Conservation (phyloP, 2,113 vertebrate species). For the Plectropomus leopardus region DNA sequence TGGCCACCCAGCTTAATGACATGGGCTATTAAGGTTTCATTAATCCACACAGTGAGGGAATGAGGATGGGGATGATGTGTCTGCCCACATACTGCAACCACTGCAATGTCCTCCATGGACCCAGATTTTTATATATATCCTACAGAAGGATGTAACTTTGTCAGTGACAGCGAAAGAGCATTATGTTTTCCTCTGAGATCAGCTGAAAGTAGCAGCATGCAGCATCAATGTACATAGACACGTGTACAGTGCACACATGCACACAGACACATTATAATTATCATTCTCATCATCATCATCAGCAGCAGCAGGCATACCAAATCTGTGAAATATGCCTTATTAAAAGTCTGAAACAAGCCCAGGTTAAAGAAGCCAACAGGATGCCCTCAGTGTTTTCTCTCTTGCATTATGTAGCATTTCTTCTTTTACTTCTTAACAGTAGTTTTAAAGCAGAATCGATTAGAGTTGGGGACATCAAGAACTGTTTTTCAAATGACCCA, state of each 20-base stretch:
- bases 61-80: constrained; percentile 39
- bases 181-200: constrained; percentile 29
- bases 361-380: background rate
- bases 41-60: constrained; percentile 65
- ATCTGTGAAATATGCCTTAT: background rate
- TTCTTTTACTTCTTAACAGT: constrained; percentile 7
- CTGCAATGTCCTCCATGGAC: constrained; percentile 50
- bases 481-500: constrained; percentile 29
- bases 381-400: background rate
- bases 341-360: background rate
- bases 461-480: constrained; percentile 19
- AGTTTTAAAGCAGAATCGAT: constrained; percentile 48
- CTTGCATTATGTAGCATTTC: background rate
- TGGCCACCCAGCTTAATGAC: constrained; percentile 67
- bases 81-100: constrained; percentile 38
- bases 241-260: background rate
- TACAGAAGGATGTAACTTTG: constrained; percentile 9
- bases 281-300: background rate
- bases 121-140: constrained; percentile 29
- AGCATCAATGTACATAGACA: background rate
- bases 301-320: background rate
- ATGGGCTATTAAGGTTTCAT: constrained; percentile 68
- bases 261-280: constrained; percentile 3
- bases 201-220: constrained; percentile 5
- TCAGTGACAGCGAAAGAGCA: constrained; percentile 26